These are phyloP conservation scores for Pararge aegeria DNA, from an alignment of 1,140 invertebrate genomes.

Conservation along the genomic window DNA sequence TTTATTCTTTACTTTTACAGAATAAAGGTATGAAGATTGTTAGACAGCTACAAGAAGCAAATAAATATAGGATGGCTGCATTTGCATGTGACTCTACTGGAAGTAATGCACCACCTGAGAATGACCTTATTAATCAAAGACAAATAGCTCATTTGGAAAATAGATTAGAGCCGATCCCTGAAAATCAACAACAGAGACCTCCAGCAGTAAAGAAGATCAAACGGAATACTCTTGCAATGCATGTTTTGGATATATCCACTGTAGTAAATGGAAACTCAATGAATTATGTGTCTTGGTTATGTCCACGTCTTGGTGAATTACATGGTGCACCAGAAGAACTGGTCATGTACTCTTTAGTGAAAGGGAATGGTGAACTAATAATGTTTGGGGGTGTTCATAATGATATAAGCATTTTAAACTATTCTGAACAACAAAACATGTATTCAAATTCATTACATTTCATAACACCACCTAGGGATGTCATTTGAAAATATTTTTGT, in stretches of 20 bases:
- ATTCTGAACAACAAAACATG: conserved; percentile 79
- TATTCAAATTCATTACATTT: conserved; percentile 91
- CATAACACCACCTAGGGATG: conserved; percentile 86
- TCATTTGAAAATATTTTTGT: conserved; percentile 79
- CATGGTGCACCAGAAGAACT: conserved; percentile 90
- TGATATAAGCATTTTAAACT: conserved; percentile 81
- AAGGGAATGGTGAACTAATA: conserved; percentile 94
- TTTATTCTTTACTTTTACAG: conserved; percentile 47
- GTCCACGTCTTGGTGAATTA: conserved; percentile 82
- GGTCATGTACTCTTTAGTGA: conserved; percentile 93
- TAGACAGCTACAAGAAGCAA: conserved; percentile 77
- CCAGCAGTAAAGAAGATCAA: conserved; percentile 73
- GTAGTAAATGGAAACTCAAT: conserved; percentile 83
- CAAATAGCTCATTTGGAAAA: conserved; percentile 73
- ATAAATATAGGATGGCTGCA: conserved; percentile 81
- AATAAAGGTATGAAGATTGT: conserved; percentile 75
- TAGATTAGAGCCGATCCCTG: conserved; percentile 51
- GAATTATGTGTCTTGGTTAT: conserved; percentile 87
- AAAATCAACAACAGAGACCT: conserved; percentile 50
- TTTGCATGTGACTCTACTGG: conserved; percentile 79
- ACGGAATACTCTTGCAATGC: conserved; percentile 87
- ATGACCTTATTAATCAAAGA: conserved; percentile 71
- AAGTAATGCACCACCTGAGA: conserved; percentile 55
- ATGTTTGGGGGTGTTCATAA: conserved; percentile 96
- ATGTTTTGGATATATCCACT: conserved; percentile 91